A percentile compares a stretch with the other conserved stretches of the same genome.
Conservation (phyloP, 2,888 invertebrate species). For the Amblyjoppa proteus region DNA sequence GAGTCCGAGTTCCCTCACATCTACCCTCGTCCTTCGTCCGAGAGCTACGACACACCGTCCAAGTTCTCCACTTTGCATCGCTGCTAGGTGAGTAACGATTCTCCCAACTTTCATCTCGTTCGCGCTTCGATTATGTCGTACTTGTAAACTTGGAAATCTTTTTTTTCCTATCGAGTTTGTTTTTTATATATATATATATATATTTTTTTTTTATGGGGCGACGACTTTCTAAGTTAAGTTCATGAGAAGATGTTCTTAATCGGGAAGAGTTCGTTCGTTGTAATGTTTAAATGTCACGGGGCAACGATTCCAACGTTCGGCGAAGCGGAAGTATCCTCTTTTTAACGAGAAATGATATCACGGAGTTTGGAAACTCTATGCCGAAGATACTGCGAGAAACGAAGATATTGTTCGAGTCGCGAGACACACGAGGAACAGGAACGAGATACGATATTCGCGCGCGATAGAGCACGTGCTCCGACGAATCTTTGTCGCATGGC, state of each 20-base stretch:
- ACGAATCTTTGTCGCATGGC: background rate
- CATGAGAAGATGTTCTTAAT: background rate
- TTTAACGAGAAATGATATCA: constrained; percentile 1
- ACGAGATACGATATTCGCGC: background rate
- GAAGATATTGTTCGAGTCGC: background rate
- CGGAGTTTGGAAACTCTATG: constrained; percentile 12
- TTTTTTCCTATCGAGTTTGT: background rate
- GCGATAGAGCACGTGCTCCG: background rate
- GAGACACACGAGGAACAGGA: background rate
- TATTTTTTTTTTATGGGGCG: background rate
- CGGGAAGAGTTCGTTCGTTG: background rate
- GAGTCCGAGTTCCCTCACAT: constrained; percentile 76
- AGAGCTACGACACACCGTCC: constrained; percentile 52
- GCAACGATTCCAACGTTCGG: background rate
- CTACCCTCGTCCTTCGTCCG: constrained; percentile 73
- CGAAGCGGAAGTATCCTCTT: constrained; percentile 14
- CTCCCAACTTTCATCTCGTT: background rate
- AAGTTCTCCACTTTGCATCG: constrained; percentile 34
- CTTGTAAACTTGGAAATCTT: background rate
- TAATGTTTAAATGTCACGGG: background rate
- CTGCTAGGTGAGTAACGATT: constrained; percentile 60
- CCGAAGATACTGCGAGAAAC: background rate
- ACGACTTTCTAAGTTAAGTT: background rate
- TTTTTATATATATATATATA: too few relatives aligned
- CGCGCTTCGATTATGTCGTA: background rate